These are phyloP conservation scores for Eristalinus sepulchralis DNA, from an alignment of 2,888 invertebrate genomes.

Conservation along the genomic window DNA sequence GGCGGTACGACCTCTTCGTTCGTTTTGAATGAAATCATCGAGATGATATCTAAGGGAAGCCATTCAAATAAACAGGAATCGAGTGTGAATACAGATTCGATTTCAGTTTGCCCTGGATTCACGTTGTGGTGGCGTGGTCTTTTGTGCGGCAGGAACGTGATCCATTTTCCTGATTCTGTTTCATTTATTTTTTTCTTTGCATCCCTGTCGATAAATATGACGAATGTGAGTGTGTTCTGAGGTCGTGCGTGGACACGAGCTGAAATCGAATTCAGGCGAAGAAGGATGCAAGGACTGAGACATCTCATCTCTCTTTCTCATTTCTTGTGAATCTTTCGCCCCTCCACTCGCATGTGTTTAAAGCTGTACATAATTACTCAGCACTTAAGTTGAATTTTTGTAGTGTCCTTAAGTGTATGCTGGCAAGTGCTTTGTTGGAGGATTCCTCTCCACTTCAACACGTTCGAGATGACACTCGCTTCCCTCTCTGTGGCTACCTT, in stretches of 20 bases:
- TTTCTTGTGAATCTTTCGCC: slow-evolving; percentile 2
- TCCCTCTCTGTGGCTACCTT: neutral
- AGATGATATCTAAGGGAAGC: slow-evolving; percentile 44
- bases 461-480: neutral
- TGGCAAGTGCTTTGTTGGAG: neutral
- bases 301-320: too few species aligned
- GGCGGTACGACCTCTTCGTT: neutral
- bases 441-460: neutral
- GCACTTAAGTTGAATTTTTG: slow-evolving; percentile 23
- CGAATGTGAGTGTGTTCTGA: slow-evolving; percentile 11
- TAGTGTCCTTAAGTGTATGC: neutral
- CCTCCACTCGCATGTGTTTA: slow-evolving; percentile 19
- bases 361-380: slow-evolving; percentile 40
- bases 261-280: neutral
- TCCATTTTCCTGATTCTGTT: neutral
- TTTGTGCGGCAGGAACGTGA: slow-evolving; percentile 20
- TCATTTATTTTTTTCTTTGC: neutral
- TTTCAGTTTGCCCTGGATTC: slow-evolving; percentile 16
- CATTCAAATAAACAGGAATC: slow-evolving; percentile 36
- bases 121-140: neutral
- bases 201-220: neutral
- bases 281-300: too few species aligned
- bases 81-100: slow-evolving; percentile 37
- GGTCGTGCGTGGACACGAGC: slow-evolving; percentile 27
- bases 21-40: neutral